Evolutionary conservation across 2,888 invertebrate species (phyloP), one percentile per base, ranked within the genome.

Genomic region (Galeruca laticollis): DNA sequence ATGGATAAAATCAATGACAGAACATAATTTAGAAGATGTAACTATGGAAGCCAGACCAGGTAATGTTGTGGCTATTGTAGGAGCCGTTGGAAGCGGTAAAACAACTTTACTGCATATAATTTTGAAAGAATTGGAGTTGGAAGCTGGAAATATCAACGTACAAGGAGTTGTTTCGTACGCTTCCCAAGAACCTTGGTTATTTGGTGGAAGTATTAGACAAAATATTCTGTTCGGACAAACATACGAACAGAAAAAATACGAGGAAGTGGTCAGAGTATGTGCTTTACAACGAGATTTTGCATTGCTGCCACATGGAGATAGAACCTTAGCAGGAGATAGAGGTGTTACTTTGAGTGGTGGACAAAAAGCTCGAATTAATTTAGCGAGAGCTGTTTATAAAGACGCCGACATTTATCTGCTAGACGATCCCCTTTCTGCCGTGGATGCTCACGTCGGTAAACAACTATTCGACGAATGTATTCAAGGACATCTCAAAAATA

Each of bases 381-480:
- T 97, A 49, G 95, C 95, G 0, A 89, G 96, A 75, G 92, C 95
- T 0, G 90, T 96, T 1, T 96, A 96, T 84, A 91, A 92, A 60
- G 90, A 94, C 65, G 91, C 94, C 0, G 94, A 95, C 74, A 92
- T 96, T 73, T 96, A 95, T 82, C 85, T 97, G 11, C 86, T 97
- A 61, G 96, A 97, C 83, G 96, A 97, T 86, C 96, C 96, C 0
- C 86, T 97, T 33, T 93, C 95, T 73, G 96, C 96, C 0, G 96
- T 97, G 6, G 97, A 97, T 86, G 90, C 95, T 0, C 93, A 94
- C 82, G 96, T 97, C 1, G 94, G 95, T 0, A 90, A 93, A 1
- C 93, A 95, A 84, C 87, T 97, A 75, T 96, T 96, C 86, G 93
- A 96, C 80, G 89, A 92, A 79, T 95, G 93, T 80, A 88, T 94